Conservation (phyloP, 2,888 invertebrate species). For the Listrodromus nycthemerus region DNA sequence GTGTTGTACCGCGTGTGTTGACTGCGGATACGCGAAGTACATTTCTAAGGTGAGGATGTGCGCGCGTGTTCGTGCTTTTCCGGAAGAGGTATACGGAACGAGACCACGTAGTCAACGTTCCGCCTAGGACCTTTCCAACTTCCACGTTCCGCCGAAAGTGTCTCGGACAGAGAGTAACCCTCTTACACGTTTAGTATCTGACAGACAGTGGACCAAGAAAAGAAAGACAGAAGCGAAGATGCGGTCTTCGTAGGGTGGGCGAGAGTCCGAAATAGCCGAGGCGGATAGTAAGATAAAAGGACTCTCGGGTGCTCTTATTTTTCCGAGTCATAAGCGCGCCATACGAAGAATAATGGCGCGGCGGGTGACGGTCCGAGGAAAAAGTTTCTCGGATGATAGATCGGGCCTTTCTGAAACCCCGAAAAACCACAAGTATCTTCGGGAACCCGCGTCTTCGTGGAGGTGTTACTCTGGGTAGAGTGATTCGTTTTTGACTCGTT, state of each 20-base stretch:
- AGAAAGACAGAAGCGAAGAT: slow-evolving; percentile 38
- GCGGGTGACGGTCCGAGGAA: background rate
- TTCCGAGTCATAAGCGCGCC: background rate
- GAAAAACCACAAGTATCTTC: background rate
- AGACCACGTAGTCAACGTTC: slow-evolving; percentile 56
- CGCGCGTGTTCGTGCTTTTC: background rate
- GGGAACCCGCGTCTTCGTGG: background rate
- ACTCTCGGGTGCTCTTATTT: slow-evolving; percentile 21
- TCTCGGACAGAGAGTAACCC: slow-evolving; percentile 52
- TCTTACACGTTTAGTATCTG: slow-evolving; percentile 55
- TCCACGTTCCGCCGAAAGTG: slow-evolving; percentile 53
- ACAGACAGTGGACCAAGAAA: slow-evolving; percentile 16
- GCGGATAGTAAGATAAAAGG: slow-evolving; percentile 48
- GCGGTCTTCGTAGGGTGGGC: slow-evolving; percentile 26
- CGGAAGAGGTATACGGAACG: slow-evolving; percentile 14
- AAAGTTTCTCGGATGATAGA: background rate
- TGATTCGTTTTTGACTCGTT: too few relatives aligned
- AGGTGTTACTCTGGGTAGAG: too few relatives aligned
- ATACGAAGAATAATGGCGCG: slow-evolving; percentile 13
- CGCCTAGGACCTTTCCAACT: slow-evolving; percentile 48
- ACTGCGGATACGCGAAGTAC: background rate
- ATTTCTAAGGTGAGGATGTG: background rate
- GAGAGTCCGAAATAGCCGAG: slow-evolving; percentile 8
- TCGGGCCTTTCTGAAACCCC: background rate
- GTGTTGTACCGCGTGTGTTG: background rate